Percentiles rank a stretch among this genome's conserved stretches.
Evolutionary conservation across 2,888 invertebrate species (phyloP).

Genomic region (Papilio elwesi): DNA sequence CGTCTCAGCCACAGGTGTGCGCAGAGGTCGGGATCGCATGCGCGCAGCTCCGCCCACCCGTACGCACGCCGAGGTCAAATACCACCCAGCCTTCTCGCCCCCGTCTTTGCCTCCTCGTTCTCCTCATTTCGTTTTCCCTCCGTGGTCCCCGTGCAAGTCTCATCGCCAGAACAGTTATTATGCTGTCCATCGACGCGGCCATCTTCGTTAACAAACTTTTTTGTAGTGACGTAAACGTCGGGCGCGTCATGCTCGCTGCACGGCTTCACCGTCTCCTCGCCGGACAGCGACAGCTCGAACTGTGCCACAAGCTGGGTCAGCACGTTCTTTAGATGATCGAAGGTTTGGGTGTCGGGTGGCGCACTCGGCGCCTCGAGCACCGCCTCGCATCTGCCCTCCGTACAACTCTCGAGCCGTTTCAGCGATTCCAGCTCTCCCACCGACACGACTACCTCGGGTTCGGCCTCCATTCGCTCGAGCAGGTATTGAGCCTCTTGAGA

Average conservation of each 20-base stretch:
- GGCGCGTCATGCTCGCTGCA: constrained; percentile 28
- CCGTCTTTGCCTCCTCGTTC: background rate
- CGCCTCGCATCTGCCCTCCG: constrained; percentile 59
- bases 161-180: background rate
- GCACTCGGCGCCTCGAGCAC: constrained; percentile 49
- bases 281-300: constrained; percentile 66
- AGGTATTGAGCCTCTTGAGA: constrained; percentile 89
- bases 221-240: background rate
- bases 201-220: constrained; percentile 20
- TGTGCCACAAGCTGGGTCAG: constrained; percentile 71
- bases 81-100: background rate
- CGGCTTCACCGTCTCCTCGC: constrained; percentile 52
- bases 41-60: background rate
- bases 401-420: constrained; percentile 61
- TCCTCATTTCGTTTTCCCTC: background rate
- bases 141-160: background rate
- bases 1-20: background rate
- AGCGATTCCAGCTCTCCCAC: constrained; percentile 78
- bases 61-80: constrained; percentile 7
- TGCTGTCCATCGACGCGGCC: background rate
- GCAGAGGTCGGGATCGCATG: constrained; percentile 20
- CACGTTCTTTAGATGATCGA: constrained; percentile 76
- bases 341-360: constrained; percentile 62
- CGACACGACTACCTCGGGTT: constrained; percentile 83
- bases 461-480: constrained; percentile 81